phyloP scores from a whole-genome alignment of 2,888 invertebrate genomes.

The Synergus itoensis region DNA sequence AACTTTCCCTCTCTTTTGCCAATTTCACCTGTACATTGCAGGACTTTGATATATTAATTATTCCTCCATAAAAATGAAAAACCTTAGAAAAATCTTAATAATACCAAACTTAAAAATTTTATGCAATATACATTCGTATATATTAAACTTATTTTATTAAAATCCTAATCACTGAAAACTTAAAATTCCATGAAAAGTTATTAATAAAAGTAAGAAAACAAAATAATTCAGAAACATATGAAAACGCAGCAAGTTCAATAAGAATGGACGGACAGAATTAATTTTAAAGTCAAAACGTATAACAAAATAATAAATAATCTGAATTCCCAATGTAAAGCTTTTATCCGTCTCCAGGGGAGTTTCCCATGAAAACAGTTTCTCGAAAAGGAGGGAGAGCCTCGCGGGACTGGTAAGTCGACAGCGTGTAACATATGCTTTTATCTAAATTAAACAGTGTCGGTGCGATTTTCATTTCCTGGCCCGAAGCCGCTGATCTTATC shows the following conservation, averaged over 20 bases:
- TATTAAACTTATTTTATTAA: too few species aligned
- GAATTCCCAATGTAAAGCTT: neutral
- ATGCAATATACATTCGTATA: too few species aligned
- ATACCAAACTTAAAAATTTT: too few species aligned
- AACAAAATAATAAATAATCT: neutral
- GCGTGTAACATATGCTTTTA: constrained; percentile 80
- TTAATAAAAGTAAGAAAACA: too few species aligned
- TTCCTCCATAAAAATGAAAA: neutral
- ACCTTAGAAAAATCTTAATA: neutral
- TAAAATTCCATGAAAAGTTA: too few species aligned
- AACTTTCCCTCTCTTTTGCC: neutral
- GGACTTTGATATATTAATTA: neutral
- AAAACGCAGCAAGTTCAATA: too few species aligned
- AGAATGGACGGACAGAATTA: too few species aligned
- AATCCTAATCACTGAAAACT: too few species aligned
- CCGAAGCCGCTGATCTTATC: constrained; percentile 78
- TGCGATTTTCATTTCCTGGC: constrained; percentile 80
- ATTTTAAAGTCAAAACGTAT: too few species aligned
- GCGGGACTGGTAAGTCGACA: constrained; percentile 58
- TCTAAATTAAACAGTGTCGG: constrained; percentile 80
- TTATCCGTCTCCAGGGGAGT: neutral
- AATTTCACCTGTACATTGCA: neutral
- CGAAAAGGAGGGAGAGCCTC: constrained; percentile 33
- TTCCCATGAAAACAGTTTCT: neutral
- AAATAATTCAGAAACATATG: too few species aligned